phyloP scores from a whole-genome alignment of 2,113 vertebrate species.

The Atherinomorus stipes region DNA sequence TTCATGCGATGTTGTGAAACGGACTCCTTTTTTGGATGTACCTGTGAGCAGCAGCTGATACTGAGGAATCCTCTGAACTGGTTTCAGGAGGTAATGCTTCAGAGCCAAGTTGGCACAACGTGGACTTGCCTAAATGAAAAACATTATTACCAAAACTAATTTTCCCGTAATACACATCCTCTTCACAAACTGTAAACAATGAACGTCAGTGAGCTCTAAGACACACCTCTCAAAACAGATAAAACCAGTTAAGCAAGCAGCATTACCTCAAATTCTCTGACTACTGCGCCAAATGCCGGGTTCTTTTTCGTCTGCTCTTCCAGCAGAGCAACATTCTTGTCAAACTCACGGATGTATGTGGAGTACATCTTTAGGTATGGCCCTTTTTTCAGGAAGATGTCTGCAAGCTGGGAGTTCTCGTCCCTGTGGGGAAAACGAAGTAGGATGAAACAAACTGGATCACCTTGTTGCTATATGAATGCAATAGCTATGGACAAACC shows the following conservation, averaged over 20 bases:
- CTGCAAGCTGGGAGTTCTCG: constrained; percentile 89
- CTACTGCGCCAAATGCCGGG: constrained; percentile 86
- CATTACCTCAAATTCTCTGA: constrained; percentile 94
- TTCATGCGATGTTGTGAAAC: not conserved
- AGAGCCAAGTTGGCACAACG: constrained; percentile 94
- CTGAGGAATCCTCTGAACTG: constrained; percentile 97
- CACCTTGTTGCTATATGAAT: not conserved
- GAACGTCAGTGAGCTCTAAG: not conserved
- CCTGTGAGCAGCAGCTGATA: constrained; percentile 96
- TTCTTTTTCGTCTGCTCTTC: constrained; percentile 97
- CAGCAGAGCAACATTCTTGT: constrained; percentile 93
- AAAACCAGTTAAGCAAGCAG: constrained; percentile 60
- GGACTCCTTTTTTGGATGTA: constrained; percentile 58
- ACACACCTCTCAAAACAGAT: not conserved
- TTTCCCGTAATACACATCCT: constrained; percentile 4
- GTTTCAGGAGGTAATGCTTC: constrained; percentile 97
- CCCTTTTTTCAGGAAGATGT: constrained; percentile 97
- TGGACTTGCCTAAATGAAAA: constrained; percentile 86
- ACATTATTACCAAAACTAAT: not conserved
- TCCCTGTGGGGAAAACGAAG: constrained; percentile 80
- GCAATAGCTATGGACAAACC: too few species aligned
- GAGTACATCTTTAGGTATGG: constrained; percentile 99
- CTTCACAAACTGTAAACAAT: constrained; percentile 1
- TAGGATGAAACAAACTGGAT: not conserved
- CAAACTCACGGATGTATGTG: constrained; percentile 97